Percentiles rank a stretch among this genome's conserved stretches.
Conservation (phyloP, 2,113 vertebrate species). For the Onychostruthus taczanowskii region DNA sequence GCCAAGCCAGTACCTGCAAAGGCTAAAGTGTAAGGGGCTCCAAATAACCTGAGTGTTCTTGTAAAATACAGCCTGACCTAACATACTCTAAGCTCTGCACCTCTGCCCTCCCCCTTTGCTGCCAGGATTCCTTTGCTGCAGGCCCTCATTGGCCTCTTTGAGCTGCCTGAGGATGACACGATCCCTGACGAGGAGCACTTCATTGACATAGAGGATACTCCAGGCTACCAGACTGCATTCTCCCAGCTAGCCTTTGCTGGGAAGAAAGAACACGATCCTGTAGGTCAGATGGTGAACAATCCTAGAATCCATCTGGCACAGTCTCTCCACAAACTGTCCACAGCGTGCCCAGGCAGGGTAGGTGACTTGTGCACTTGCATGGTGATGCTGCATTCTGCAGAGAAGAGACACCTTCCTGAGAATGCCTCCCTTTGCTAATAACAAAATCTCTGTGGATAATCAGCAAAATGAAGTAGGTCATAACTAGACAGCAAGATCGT, state of each 20-base stretch:
- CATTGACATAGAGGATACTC: constrained; percentile 96
- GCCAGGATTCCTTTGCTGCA: constrained; percentile 91
- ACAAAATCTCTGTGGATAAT: not conserved
- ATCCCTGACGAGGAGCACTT: constrained; percentile 98
- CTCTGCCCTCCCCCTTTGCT: not conserved
- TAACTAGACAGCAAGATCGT: not conserved
- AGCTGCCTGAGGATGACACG: constrained; percentile 95
- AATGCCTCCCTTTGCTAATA: not conserved
- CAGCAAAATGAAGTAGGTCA: not conserved
- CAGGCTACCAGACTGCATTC: constrained; percentile 97
- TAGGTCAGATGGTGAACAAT: constrained; percentile 92
- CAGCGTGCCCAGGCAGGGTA: constrained; percentile 94
- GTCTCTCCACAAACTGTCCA: constrained; percentile 94
- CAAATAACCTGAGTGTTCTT: not conserved
- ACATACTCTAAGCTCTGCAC: not conserved
- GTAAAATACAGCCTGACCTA: not conserved
- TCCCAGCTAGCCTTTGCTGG: constrained; percentile 96
- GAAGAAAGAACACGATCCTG: constrained; percentile 93
- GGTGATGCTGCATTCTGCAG: not conserved
- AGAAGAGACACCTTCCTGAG: not conserved
- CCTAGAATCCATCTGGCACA: constrained; percentile 94
- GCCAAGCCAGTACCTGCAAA: not conserved
- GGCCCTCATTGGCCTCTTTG: constrained; percentile 95
- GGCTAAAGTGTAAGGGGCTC: not conserved
- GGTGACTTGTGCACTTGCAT: not conserved